Percentiles rank a stretch among this genome's conserved stretches.
phyloP scores from a whole-genome alignment of 2,113 vertebrate species.

The Nanger granti region DNA sequence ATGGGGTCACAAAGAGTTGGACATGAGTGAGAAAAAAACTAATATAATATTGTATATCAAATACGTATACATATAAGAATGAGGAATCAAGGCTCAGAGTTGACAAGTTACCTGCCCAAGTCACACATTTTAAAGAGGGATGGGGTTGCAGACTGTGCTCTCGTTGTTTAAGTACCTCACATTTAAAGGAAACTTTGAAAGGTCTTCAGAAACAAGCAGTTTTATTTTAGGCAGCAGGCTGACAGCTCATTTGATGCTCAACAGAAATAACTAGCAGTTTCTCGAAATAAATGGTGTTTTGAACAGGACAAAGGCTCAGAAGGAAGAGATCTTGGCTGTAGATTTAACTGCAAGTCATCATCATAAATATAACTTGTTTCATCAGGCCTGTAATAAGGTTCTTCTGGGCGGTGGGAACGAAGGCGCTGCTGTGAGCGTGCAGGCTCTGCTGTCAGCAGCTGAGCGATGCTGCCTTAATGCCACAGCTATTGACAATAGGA shows the following conservation, averaged over 20 bases:
- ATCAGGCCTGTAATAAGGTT: background rate
- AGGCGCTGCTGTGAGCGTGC: background rate
- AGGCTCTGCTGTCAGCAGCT: conserved; percentile 10
- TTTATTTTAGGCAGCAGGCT: background rate
- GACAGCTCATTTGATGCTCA: background rate
- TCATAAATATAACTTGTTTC: conserved; percentile 31
- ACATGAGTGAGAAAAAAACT: background rate
- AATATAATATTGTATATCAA: background rate
- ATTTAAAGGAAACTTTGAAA: conserved; percentile 1
- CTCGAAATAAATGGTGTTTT: conserved; percentile 19
- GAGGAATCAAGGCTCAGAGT: background rate
- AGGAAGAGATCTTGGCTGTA: conserved; percentile 1
- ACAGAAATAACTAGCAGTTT: background rate
- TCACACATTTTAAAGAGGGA: background rate
- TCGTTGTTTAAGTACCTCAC: background rate
- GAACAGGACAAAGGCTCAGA: conserved; percentile 1
- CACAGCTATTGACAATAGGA: background rate
- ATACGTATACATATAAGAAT: background rate
- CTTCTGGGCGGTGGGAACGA: background rate
- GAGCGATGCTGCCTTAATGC: conserved; percentile 9
- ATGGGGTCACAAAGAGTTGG: background rate
- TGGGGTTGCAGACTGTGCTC: background rate
- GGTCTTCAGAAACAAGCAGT: background rate
- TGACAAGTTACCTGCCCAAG: background rate
- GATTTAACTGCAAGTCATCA: conserved; percentile 34